Percentiles rank a stretch among this genome's conserved stretches.
Conservation (phyloP, 2,888 invertebrate species). For the Onchidella celtica region DNA sequence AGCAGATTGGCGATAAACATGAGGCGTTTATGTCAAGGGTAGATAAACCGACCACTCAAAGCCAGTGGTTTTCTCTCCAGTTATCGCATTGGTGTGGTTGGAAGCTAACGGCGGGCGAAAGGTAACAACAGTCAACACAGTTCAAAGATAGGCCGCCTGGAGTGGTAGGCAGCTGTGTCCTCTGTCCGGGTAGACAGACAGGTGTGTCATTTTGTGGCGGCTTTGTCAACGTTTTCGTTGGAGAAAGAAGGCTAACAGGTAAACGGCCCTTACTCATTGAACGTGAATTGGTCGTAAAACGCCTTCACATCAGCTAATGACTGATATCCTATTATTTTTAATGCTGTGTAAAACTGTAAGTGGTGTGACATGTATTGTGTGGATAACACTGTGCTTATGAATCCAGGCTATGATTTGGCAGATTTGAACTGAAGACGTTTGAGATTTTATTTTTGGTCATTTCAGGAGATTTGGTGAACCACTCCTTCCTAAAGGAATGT, state of each 20-base stretch:
- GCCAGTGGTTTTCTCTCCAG: neutral
- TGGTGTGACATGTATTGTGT: too few species aligned
- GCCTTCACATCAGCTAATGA: too few species aligned
- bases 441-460: too few species aligned
- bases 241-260: neutral
- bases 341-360: too few species aligned
- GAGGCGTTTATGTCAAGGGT: neutral
- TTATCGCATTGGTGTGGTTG: neutral
- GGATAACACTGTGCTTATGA: too few species aligned
- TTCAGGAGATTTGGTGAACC: too few species aligned
- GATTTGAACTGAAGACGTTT: too few species aligned
- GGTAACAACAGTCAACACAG: neutral
- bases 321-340: too few species aligned
- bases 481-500: too few species aligned
- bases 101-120: neutral
- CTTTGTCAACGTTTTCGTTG: neutral
- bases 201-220: neutral
- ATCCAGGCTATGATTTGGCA: too few species aligned
- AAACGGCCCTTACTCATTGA: too few species aligned
- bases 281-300: too few species aligned
- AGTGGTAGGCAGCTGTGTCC: neutral
- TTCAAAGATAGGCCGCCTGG: constrained; percentile 10
- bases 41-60: neutral
- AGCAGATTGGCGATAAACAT: neutral
- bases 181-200: neutral